Conservation (phyloP, 1,140 invertebrate species). For the Littorina saxatilis region DNA sequence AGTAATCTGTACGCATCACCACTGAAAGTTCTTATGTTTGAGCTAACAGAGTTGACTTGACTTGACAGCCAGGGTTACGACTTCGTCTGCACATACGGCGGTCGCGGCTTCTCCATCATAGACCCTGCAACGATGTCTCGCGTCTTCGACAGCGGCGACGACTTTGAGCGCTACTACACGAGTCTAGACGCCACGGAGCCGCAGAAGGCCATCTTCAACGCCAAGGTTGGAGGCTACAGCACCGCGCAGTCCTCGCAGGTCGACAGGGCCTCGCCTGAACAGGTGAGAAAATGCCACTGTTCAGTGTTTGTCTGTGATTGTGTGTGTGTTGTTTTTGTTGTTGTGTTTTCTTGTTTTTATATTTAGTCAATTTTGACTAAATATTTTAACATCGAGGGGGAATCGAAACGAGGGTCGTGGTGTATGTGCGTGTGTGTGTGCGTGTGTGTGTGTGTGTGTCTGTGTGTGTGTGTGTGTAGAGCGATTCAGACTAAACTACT, state of each 20-base stretch:
- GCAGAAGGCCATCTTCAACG: conserved; percentile 33
- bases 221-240: background rate
- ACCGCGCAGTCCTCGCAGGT: background rate
- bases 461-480: background rate
- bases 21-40: too few species aligned
- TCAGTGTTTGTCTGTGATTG: conserved; percentile 5
- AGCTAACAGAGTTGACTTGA: background rate
- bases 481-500: too few species aligned
- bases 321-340: too few species aligned
- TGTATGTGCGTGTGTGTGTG: background rate
- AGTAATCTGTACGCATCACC: too few species aligned
- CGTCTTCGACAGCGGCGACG: conserved; percentile 36
- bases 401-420: too few species aligned
- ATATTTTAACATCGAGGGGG: too few species aligned
- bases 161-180: conserved; percentile 19
- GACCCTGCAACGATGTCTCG: background rate
- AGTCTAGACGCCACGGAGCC: background rate
- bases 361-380: too few species aligned
- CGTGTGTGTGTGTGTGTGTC: background rate
- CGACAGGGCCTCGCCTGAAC: conserved; percentile 6
- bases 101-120: conserved; percentile 27
- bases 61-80: conserved; percentile 20
- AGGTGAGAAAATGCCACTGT: too few species aligned
- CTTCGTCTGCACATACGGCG: conserved; percentile 18
- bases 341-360: too few species aligned